Percentiles rank a stretch among this genome's conserved stretches.
These are phyloP conservation scores for Ophion slaviceki DNA, from an alignment of 2,888 invertebrate species.

Conservation along the genomic window DNA sequence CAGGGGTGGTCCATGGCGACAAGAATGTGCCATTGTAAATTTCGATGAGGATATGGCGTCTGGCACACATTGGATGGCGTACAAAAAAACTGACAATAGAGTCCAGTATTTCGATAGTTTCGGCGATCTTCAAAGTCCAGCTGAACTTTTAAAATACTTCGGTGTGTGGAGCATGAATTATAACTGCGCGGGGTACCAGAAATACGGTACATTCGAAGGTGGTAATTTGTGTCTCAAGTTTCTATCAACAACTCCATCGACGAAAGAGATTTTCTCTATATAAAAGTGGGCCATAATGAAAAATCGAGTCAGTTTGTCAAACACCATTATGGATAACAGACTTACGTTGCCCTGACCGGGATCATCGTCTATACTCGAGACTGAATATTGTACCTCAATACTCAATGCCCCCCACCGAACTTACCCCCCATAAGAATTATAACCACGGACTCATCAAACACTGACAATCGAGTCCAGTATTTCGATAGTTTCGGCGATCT, in stretches of 20 bases:
- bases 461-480: background rate
- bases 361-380: constrained; percentile 65
- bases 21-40: too few species aligned
- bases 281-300: too few species aligned
- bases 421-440: constrained; percentile 59
- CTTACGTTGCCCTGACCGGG: constrained; percentile 54
- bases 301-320: too few species aligned
- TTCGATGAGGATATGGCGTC: background rate
- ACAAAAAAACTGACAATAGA: background rate
- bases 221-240: too few species aligned
- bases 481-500: background rate
- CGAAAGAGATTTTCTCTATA: too few species aligned
- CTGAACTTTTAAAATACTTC: background rate
- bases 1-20: too few species aligned
- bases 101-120: background rate
- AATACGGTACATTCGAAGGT: constrained; percentile 43
- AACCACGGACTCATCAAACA: too few species aligned
- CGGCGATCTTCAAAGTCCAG: background rate
- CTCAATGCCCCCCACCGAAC: constrained; percentile 64
- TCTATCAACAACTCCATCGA: too few species aligned
- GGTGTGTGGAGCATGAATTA: background rate
- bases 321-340: too few species aligned
- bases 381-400: constrained; percentile 66
- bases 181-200: background rate
- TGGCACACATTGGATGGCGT: constrained; percentile 70